A percentile compares a stretch with the other conserved stretches of the same genome.
Evolutionary conservation across 2,888 invertebrate genomes (phyloP).

Genomic region (Pelosia muscerda): DNA sequence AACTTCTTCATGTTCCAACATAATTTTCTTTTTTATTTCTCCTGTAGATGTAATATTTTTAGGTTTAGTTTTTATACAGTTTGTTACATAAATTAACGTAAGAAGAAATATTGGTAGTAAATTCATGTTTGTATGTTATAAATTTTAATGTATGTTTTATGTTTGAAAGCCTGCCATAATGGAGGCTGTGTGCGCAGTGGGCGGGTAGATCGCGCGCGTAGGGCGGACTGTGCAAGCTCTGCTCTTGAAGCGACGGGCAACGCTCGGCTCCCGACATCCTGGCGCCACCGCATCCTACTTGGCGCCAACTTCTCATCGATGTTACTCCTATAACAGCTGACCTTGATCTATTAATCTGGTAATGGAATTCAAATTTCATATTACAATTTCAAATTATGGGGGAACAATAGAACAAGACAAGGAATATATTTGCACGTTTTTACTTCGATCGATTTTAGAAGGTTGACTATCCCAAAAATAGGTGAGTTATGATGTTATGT

Average conservation of each 20-base stretch:
- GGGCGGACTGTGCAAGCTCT: constrained; percentile 46
- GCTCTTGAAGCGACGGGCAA: constrained; percentile 34
- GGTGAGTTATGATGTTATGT: background rate
- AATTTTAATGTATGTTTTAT: background rate
- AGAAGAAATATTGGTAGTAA: constrained; percentile 29
- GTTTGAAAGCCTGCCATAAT: constrained; percentile 12
- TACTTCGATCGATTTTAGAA: background rate
- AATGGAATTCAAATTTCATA: background rate
- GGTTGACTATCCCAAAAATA: too few species aligned
- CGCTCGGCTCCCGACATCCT: constrained; percentile 60
- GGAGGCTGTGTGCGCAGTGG: constrained; percentile 23
- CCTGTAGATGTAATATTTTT: constrained; percentile 46
- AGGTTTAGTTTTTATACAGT: constrained; percentile 52
- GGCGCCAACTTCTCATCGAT: constrained; percentile 29
- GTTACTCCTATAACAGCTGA: constrained; percentile 8
- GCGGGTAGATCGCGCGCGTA: constrained; percentile 48
- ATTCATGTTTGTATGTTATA: constrained; percentile 34
- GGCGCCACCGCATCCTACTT: constrained; percentile 59
- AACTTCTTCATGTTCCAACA: constrained; percentile 64
- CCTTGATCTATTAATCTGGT: background rate
- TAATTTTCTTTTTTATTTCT: constrained; percentile 69
- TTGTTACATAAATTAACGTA: constrained; percentile 27
- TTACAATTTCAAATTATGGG: background rate
- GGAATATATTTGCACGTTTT: background rate
- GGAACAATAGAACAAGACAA: background rate